Base-by-base conservation (phyloP, 2,888 invertebrate genomes). In the Andrena hattorfiana region DNA sequence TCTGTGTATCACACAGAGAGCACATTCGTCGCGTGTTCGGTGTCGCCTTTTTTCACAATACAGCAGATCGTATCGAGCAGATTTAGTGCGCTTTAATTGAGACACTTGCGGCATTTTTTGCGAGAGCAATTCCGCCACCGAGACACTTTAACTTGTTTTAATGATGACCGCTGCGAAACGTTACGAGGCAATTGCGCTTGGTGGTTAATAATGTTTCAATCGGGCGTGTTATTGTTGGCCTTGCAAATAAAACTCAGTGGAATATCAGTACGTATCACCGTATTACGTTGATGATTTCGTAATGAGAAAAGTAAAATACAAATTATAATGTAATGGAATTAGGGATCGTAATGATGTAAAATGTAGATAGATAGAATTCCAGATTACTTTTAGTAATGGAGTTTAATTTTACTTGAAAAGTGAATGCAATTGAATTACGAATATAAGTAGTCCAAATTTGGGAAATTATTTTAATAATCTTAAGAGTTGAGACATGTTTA, bases 11-110 rank as follows among this genome's bases (percentile, higher is more conserved):
- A 72, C 32, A 20, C 16, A 54, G 54, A 5, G 10, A 5, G 48
- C 35, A n/a, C 30, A 23, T 13, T 30, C 13, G 4, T 48, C 13
- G 66, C 60, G 64, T 64, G 60, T 63, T 63, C 48, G 23, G 23
- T 68, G 69, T 78, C 70, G 77, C 75, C 62, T 69, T 62, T 68
- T 71, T 56, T 62, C 60, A 54, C 74, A 71, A 75, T 56, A 63
- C 68, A 60, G 51, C 67, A 85, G 86, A 83, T 86, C 72, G 62
- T 76, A 86, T 83, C 87, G 49, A 42, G 76, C 32, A 78, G 73
- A 87, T 87, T 83, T 81, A 83, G 54, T 81, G 80, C 77, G 59
- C 35, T 69, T 83, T 84, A 83, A 86, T 85, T 80, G 80, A 78
- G 54, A 56, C 78, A 71, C 20, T 82, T 74, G 71, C 23, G 56